Evolutionary conservation across 2,113 vertebrate species (phyloP).

Genomic region (Lepus europaeus): DNA sequence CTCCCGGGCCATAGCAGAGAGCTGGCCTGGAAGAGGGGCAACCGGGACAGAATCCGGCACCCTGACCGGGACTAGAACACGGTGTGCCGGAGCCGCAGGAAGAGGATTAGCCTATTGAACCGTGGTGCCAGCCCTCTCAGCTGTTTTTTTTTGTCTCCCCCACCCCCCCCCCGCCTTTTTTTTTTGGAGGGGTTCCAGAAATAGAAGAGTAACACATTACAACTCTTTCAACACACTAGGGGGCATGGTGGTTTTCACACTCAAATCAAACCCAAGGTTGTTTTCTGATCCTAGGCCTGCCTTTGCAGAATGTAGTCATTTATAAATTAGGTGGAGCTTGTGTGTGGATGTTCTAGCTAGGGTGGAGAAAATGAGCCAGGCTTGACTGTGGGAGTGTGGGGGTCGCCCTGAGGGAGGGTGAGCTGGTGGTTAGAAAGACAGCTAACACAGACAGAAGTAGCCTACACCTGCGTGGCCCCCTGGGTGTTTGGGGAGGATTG

Average conservation of each 20-base stretch:
- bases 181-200: background rate
- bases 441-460: background rate
- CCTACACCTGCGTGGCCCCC: constrained; percentile 15
- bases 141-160: background rate
- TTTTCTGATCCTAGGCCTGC: constrained; percentile 40
- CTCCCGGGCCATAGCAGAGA: too few relatives aligned
- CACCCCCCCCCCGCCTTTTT: background rate
- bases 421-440: constrained; percentile 65
- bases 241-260: constrained; percentile 69
- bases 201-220: constrained; percentile 40
- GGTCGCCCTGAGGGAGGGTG: background rate
- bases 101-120: too few relatives aligned
- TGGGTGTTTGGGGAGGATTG: constrained; percentile 58
- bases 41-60: too few relatives aligned
- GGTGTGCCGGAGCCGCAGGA: too few relatives aligned
- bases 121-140: too few relatives aligned
- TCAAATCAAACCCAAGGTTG: constrained; percentile 56
- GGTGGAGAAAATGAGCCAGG: constrained; percentile 75
- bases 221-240: constrained; percentile 61
- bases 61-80: too few relatives aligned
- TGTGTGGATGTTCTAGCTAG: background rate
- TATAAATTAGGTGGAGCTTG: constrained; percentile 22
- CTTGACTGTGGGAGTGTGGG: constrained; percentile 27
- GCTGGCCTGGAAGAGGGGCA: too few relatives aligned
- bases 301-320: constrained; percentile 21